A percentile compares a stretch with the other conserved stretches of the same genome.
Conservation (phyloP, 2,113 vertebrate species). For the Eptesicus fuscus region DNA sequence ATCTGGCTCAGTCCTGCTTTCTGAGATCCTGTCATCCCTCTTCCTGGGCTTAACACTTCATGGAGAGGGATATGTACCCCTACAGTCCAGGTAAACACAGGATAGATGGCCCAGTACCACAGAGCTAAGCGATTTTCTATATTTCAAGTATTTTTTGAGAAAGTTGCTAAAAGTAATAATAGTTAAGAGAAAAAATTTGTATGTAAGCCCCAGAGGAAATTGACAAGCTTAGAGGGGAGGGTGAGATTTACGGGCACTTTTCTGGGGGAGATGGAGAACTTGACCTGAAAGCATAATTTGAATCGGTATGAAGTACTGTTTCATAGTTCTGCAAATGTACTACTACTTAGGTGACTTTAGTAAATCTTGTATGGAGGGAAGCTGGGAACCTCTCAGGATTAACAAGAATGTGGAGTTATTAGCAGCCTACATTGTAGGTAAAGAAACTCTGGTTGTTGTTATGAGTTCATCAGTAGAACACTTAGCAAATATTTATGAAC, state of each 20-base stretch:
- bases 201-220: background rate
- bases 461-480: background rate
- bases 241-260: background rate
- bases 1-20: background rate
- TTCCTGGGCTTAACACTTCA: background rate
- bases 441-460: background rate
- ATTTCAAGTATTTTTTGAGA: background rate
- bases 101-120: background rate
- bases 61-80: background rate
- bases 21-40: background rate
- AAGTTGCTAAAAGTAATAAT: background rate
- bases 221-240: background rate
- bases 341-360: background rate
- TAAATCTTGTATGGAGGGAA: background rate
- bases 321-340: background rate
- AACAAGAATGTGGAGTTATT: background rate
- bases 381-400: background rate
- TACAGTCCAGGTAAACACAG: background rate
- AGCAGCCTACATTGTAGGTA: background rate
- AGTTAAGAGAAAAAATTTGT: background rate
- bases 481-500: background rate
- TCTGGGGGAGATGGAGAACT: background rate
- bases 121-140: background rate
- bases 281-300: background rate
- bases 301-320: background rate